Conservation (phyloP, 2,888 invertebrate genomes). For the Clitarchus hookeri region DNA sequence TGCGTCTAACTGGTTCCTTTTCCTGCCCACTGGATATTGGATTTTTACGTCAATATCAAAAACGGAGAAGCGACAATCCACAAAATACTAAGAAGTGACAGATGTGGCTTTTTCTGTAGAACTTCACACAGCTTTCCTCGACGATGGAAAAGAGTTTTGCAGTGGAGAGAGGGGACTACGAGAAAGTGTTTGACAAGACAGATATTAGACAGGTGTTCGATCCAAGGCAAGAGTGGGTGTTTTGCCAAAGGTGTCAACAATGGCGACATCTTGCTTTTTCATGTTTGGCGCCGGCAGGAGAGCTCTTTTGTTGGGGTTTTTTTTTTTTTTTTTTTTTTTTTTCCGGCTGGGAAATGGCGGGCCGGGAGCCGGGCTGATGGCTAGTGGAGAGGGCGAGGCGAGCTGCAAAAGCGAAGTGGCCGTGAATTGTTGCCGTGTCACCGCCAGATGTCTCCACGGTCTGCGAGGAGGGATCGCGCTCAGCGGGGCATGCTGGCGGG, state of each 20-base stretch:
- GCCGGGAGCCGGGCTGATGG: neutral
- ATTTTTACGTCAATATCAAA: neutral
- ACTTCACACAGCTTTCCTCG: neutral
- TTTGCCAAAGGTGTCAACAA: slow-evolving; percentile 20
- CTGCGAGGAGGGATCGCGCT: neutral
- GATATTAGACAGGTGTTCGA: slow-evolving; percentile 24
- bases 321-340: neutral
- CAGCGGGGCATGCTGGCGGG: neutral
- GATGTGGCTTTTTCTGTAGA: neutral
- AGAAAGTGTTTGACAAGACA: slow-evolving; percentile 10
- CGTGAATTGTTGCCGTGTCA: slow-evolving; percentile 14
- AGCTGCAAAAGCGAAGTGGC: neutral
- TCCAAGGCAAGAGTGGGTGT: neutral
- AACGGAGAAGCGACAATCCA: neutral
- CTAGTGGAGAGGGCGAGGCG: neutral
- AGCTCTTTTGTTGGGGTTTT: slow-evolving; percentile 18
- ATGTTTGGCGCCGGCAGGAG: neutral
- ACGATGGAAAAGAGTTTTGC: neutral
- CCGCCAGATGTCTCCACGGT: neutral
- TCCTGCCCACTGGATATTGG: neutral
- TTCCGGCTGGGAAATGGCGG: neutral
- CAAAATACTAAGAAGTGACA: neutral
- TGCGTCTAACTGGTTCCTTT: neutral
- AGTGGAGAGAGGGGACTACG: neutral
- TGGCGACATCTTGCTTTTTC: slow-evolving; percentile 19